A percentile compares a stretch with the other conserved stretches of the same genome.
Conservation (phyloP, 2,113 vertebrate genomes). For the Alethe diademata region DNA sequence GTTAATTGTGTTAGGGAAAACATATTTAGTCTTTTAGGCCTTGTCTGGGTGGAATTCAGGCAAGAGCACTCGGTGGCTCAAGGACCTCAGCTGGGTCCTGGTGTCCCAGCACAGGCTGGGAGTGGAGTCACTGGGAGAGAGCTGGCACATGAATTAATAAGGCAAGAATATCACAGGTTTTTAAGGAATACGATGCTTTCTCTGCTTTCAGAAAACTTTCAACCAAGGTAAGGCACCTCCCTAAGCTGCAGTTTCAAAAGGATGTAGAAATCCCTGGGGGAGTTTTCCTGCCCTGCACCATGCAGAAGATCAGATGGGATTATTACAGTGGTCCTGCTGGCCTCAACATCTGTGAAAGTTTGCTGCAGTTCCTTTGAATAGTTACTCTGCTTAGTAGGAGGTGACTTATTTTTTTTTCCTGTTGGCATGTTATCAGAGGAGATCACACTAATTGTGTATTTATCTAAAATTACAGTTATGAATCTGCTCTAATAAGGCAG, state of each 20-base stretch:
- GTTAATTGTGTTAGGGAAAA: neutral
- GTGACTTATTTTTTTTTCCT: neutral
- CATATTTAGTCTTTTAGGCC: neutral
- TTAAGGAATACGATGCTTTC: neutral
- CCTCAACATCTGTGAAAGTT: neutral
- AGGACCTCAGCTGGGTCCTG: neutral
- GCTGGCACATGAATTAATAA: neutral
- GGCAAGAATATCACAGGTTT: rapidly evolving
- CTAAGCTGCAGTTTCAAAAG: neutral
- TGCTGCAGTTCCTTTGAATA: neutral
- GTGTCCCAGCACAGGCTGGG: neutral
- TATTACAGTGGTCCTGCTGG: neutral
- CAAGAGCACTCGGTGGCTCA: rapidly evolving
- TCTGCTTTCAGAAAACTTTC: neutral
- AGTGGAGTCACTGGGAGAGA: neutral
- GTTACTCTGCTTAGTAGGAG: neutral
- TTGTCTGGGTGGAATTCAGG: neutral
- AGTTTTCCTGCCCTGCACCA: neutral
- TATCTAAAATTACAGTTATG: slow-evolving; percentile 55
- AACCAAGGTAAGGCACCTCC: neutral
- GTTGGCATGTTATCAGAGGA: slow-evolving; percentile 25
- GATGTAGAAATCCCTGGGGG: neutral
- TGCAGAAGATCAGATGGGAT: neutral
- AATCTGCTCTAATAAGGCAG: slow-evolving; percentile 53
- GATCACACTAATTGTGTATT: slow-evolving; percentile 41